Base-by-base conservation (phyloP, 2,797 vertebrate species). In the Choloepus didactylus region DNA sequence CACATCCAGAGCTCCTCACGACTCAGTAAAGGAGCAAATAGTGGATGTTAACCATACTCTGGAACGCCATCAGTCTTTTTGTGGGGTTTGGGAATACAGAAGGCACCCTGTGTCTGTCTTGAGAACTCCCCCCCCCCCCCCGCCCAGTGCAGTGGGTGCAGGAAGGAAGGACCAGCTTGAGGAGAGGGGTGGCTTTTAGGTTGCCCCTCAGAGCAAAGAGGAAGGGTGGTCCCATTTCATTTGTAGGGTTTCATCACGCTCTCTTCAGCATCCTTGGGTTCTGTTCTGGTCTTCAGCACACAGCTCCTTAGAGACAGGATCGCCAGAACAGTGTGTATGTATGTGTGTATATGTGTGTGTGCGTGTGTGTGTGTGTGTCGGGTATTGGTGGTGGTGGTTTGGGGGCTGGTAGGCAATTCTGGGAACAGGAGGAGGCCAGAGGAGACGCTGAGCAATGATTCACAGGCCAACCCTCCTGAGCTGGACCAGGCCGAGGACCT, bases 401-500 rank as follows among this genome's bases (percentile, higher is more conserved):
- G 2, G 19, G 60, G 64, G 12, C 7, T 3, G 49, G 25, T 60
- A 41, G 29, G 27, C 11, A 15, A n/a, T n/a, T 38, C 14, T 3
- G 5, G 51, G 0, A 38, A 10, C 5, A 60, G 44, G 2, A 27
- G 56, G 35, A 81, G 44, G 35, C 75, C 89, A 46, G 25, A 35
- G 6, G 35, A 31, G 18, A 41, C 29, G 10, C 27, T 67, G 2
- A 60, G 35, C 89, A 87, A 27, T 59, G 41, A 12, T 95, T 73
- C 9, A 2, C 98, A 99, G 99, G 98, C 98, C 84, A 99, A 99
- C 95, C 99, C 99, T 0, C 54, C 98, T 0, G 98, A 98, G 93
- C 98, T 99, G 98, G 99, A 99, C 80, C 97, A 98, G 81, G 98
- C 98, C 0, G 99, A 99, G 79, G 99, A 99, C 54, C 97, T 99